Evolutionary conservation across 92 coral and sea anemone species (phyloP), one percentile per base, ranked within the genome.

Genomic region (Phenganax stokvisi): DNA sequence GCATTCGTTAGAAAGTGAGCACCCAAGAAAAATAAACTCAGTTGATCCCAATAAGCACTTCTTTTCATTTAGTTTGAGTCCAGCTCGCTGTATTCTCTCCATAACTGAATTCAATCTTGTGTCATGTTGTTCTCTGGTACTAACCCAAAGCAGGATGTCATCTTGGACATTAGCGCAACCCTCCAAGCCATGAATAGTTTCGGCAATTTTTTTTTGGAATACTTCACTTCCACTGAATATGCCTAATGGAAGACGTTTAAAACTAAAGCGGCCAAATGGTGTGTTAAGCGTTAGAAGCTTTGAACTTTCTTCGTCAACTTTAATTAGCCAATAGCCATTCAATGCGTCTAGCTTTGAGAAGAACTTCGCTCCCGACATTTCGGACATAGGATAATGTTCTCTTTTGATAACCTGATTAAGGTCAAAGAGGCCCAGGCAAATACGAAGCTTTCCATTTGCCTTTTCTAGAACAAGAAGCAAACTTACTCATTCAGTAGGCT

Each of bases 271-370:
- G 5, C 47, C 47, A 37, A 37, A 37, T 37, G 47, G 47, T 2
- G 47, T 37, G 47, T 37, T 37, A 64, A 64, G 8, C 0, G 70
- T 13, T 13, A 64, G 29, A 13, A 13, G 70, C 27, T 64, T 25
- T 9, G 8, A 64, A 1, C 70, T 64, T 1, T 64, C 25, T 13
- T 20, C 25, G 70, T 64, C 70, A 3, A 64, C 70, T 64, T 64
- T 64, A 64, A 64, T 64, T 64, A 3, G 70, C 70, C 70, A 64
- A 29, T 64, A 64, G 25, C 70, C 25, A 29, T 64, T 64, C 2
- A 29, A 64, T 1, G 70, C 70, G 15, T 64, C 70, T 12, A 64
- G 70, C 70, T 64, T 64, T 64, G 70, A 13, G 27, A 13, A 64
- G 2, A 13, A 64, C 70, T 64, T 64, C 10, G 70, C 70, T 37